A percentile compares a stretch with the other conserved stretches of the same genome.
Evolutionary conservation across 1,140 invertebrate genomes (phyloP).

Genomic region (Megalonaias nervosa): DNA sequence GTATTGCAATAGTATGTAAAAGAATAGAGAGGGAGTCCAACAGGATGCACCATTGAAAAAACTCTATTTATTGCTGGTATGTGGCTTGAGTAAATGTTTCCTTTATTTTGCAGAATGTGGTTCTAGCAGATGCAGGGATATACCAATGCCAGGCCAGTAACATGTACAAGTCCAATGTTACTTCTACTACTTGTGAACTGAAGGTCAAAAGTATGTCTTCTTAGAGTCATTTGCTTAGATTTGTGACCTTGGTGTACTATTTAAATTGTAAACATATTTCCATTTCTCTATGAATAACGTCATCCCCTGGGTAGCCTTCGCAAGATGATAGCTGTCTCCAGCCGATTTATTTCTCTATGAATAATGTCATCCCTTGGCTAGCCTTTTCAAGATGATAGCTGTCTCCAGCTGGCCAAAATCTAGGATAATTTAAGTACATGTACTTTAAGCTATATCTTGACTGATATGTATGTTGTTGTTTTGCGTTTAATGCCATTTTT

Average conservation of each 20-base stretch:
- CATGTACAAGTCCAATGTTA: conserved; percentile 82
- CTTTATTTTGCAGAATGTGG: conserved; percentile 53
- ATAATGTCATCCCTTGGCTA: background rate
- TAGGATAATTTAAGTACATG: no score
- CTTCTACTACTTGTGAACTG: conserved; percentile 78
- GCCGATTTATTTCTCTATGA: background rate
- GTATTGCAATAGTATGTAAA: no score
- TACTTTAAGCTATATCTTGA: no score
- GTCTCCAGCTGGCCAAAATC: no score
- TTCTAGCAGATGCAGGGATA: conserved; percentile 76
- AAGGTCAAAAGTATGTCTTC: conserved; percentile 44
- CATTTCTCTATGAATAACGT: background rate
- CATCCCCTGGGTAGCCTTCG: background rate
- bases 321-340: no score
- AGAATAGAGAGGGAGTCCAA: no score
- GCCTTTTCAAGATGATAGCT: no score
- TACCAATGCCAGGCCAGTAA: conserved; percentile 95
- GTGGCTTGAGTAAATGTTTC: background rate
- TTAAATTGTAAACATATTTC: background rate
- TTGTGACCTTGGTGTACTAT: background rate
- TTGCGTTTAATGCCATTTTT: no score
- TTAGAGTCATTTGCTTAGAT: background rate
- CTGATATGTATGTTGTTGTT: no score
- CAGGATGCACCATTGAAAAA: no score
- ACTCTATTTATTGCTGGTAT: no score